These are phyloP conservation scores for Macrophya alboannulata DNA, from an alignment of 2,888 invertebrate genomes.

Conservation along the genomic window DNA sequence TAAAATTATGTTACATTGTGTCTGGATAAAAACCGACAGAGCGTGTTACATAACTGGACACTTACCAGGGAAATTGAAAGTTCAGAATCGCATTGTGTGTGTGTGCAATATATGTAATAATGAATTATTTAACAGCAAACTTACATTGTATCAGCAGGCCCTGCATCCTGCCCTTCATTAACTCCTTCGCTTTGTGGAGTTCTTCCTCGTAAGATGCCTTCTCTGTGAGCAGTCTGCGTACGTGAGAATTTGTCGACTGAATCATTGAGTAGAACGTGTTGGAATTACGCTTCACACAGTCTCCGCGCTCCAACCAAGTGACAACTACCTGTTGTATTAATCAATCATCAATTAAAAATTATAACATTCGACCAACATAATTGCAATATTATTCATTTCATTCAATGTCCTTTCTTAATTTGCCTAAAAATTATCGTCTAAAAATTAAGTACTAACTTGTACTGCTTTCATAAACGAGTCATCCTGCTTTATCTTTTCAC, in stretches of 20 bases:
- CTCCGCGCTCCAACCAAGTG: constrained; percentile 96
- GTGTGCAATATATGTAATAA: constrained; percentile 7
- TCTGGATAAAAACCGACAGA: neutral
- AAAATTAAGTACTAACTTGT: constrained; percentile 81
- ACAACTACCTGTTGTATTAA: constrained; percentile 85
- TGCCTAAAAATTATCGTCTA: neutral
- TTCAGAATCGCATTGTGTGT: constrained; percentile 44
- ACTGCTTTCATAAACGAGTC: constrained; percentile 93
- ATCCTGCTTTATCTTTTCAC: constrained; percentile 93
- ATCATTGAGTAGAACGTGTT: constrained; percentile 98
- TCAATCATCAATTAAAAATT: neutral
- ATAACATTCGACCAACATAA: neutral
- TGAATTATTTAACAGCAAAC: constrained; percentile 78
- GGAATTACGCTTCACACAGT: constrained; percentile 95
- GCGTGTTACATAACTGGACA: constrained; percentile 23
- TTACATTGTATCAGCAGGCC: constrained; percentile 95
- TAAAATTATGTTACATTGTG: constrained; percentile 1
- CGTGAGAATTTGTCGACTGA: constrained; percentile 96
- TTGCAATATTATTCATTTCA: neutral
- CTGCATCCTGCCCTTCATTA: constrained; percentile 92
- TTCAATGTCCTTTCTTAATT: neutral
- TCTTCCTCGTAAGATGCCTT: constrained; percentile 95
- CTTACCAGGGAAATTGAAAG: constrained; percentile 50
- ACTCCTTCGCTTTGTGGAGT: constrained; percentile 91
- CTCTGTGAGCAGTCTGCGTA: constrained; percentile 91